phyloP scores from a whole-genome alignment of 1,140 invertebrate genomes.

The Halotydeus destructor region DNA sequence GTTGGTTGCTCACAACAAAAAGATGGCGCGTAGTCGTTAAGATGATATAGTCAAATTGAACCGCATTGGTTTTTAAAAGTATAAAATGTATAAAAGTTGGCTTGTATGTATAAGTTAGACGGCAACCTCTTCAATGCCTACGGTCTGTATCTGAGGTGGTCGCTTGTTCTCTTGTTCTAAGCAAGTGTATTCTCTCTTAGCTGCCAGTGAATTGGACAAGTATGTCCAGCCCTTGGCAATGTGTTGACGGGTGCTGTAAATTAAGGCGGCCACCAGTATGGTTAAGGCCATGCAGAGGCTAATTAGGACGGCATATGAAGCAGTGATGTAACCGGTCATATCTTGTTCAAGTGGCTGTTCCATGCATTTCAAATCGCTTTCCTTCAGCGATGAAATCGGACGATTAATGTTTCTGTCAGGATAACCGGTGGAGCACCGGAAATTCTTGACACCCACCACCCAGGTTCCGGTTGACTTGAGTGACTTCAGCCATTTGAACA shows the following conservation, averaged over 20 bases:
- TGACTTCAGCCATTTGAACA: conserved; percentile 38
- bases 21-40: too few relatives aligned
- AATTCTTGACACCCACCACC: conserved; percentile 29
- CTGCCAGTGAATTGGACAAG: background rate
- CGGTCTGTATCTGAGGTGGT: background rate
- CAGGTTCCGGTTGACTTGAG: conserved; percentile 35
- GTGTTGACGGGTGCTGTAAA: background rate
- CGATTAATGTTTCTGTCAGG: conserved; percentile 17
- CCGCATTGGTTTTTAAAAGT: too few relatives aligned
- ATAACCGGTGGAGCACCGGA: conserved; percentile 21
- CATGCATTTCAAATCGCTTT: conserved; percentile 2
- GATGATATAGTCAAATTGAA: too few relatives aligned
- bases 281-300: background rate
- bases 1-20: too few relatives aligned
- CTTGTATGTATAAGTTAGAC: background rate
- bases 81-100: too few relatives aligned
- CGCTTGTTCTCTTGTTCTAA: conserved; percentile 2
- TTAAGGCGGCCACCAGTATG: background rate
- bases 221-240: background rate
- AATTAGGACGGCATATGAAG: background rate
- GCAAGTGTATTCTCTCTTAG: conserved; percentile 1
- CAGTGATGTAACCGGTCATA: background rate
- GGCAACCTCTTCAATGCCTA: conserved; percentile 4
- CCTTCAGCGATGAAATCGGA: conserved; percentile 4
- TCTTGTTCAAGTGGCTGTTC: background rate